Conservation (phyloP, 2,888 invertebrate species). For the Nowickia ferox region DNA sequence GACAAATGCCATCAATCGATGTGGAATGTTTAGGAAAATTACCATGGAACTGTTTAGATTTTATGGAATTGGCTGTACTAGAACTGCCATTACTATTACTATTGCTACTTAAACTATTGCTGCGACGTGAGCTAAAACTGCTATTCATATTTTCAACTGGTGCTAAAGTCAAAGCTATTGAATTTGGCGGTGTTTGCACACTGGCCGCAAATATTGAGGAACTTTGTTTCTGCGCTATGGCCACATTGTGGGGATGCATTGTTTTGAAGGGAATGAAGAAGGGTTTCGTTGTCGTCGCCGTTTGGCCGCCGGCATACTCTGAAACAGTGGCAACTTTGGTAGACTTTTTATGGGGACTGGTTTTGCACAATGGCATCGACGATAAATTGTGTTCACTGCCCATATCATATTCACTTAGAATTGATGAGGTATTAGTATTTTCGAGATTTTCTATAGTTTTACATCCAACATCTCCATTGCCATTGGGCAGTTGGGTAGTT, state of each 20-base stretch:
- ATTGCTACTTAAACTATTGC: constrained; percentile 77
- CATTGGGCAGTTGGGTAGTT: constrained; percentile 79
- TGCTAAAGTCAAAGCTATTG: constrained; percentile 75
- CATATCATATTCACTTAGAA: constrained; percentile 61
- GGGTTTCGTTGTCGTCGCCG: constrained; percentile 72
- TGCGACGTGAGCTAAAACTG: constrained; percentile 75
- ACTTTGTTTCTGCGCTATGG: constrained; percentile 79
- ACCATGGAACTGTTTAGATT: constrained; percentile 78
- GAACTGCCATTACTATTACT: constrained; percentile 76
- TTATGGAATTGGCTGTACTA: constrained; percentile 75
- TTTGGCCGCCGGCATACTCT: constrained; percentile 74
- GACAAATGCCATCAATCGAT: constrained; percentile 80
- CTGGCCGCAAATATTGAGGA: constrained; percentile 76
- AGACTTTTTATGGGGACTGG: constrained; percentile 71
- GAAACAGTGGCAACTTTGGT: constrained; percentile 65
- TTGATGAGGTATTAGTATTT: constrained; percentile 61
- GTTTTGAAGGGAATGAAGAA: constrained; percentile 79
- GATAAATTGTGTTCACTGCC: constrained; percentile 78
- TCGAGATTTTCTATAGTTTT: constrained; percentile 50
- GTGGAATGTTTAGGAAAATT: constrained; percentile 80
- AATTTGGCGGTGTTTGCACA: constrained; percentile 76
- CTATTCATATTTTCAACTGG: constrained; percentile 70
- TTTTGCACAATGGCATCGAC: constrained; percentile 79
- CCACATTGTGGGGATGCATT: constrained; percentile 76
- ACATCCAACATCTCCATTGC: constrained; percentile 73